A percentile compares a stretch with the other conserved stretches of the same genome.
phyloP scores from a whole-genome alignment of 1,140 invertebrate species.

The Diploscapter pachys region DNA sequence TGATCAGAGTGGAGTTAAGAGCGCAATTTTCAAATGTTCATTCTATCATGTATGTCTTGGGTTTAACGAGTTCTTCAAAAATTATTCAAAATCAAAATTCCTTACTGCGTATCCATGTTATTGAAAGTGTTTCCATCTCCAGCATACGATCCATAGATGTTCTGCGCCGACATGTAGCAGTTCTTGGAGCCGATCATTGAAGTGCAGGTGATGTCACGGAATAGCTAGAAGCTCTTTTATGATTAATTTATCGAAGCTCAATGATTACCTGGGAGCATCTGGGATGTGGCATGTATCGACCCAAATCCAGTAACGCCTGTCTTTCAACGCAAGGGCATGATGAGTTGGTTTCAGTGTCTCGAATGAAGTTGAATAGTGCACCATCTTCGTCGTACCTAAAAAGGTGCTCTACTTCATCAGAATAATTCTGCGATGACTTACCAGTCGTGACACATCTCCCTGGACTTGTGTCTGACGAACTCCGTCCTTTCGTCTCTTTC shows the following conservation, averaged over 20 bases:
- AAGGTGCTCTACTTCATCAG: too few relatives aligned
- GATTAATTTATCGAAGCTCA: neutral
- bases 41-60: neutral
- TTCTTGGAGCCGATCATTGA: constrained; percentile 48
- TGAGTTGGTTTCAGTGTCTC: constrained; percentile 54
- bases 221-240: constrained; percentile 40
- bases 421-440: neutral
- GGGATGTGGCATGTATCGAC: constrained; percentile 57
- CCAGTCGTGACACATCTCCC: constrained; percentile 57
- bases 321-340: constrained; percentile 56
- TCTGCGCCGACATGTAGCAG: constrained; percentile 53
- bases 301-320: constrained; percentile 53
- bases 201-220: constrained; percentile 56
- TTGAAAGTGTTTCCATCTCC: constrained; percentile 17
- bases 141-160: constrained; percentile 50
- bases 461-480: constrained; percentile 49
- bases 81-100: neutral
- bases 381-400: constrained; percentile 49
- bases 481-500: constrained; percentile 41
- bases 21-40: neutral
- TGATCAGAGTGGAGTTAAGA: neutral
- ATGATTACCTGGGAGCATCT: constrained; percentile 35
- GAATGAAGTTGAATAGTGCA: constrained; percentile 50
- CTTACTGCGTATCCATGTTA: constrained; percentile 14
- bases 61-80: neutral